Evolutionary conservation across 1,140 invertebrate species (phyloP), one percentile per base, ranked within the genome.

Genomic region (Magallana ariakensis): DNA sequence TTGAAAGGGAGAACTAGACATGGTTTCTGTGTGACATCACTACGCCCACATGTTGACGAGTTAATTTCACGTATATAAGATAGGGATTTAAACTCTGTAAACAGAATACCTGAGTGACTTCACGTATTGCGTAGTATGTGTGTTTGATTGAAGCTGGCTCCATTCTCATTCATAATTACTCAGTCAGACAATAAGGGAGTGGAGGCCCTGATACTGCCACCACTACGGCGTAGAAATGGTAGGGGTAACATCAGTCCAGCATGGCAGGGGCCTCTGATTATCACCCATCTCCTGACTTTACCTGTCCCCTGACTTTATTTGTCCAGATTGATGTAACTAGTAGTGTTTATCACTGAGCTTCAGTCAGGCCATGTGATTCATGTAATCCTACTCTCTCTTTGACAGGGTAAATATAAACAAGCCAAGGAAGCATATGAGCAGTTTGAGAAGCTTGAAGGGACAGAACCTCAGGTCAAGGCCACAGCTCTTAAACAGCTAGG

Each of bases 401-500:
- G 89, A 60, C 92, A 95, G 93, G 97, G 97, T 66, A 97, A 98
- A 92, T 96, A 97, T 92, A 97, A 97, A 92, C 95, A 96, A 80
- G 98, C 99, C 0, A 98, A 98, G 93, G 97, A 98, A 92, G 96
- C 97, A 84, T 99, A 99, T 95, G 98, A 99, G 94, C 95, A 96
- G 87, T 95, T 99, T 16, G 95, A 99, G 16, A 96, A 97, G 90
- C 97, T 98, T 90, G 97, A 97, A 89, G 96, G 66, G 16, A 95
- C 98, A 70, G 96, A 97, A 22, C 96, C 96, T 53, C 96, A 97
- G 87, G 95, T 99, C 55, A 97, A 97, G 94, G 98, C 98, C 75
- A 98, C 99, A 94, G 97, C 99, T 87, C 97, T 97, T 91, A 96
- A 98, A 92, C 98, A 99, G 94, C 95, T 99, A 94, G 99, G 98